Evolutionary conservation across 2,113 vertebrate genomes (phyloP).

Genomic region (Nesoenas mayeri): DNA sequence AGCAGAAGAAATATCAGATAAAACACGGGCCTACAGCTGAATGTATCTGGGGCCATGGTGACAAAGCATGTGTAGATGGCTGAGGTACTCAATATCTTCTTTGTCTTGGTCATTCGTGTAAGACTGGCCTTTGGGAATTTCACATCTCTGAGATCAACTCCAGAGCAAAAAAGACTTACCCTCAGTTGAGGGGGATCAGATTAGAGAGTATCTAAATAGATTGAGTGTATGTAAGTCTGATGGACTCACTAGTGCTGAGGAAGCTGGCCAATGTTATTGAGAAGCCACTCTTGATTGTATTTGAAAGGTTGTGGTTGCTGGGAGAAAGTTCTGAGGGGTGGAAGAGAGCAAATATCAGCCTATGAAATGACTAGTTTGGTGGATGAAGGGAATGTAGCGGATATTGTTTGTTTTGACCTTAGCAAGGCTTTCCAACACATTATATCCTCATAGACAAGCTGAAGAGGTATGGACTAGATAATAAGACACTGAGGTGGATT

Average conservation of each 20-base stretch:
- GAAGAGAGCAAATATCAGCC: neutral
- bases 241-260: neutral
- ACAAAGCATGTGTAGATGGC: neutral
- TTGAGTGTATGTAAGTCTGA: neutral
- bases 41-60: neutral
- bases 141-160: neutral
- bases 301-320: neutral
- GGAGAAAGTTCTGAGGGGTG: neutral
- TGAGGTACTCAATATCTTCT: neutral
- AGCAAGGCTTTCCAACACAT: neutral
- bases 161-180: neutral
- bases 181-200: rapidly evolving
- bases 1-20: neutral
- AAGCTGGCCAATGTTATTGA: neutral
- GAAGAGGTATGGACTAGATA: neutral
- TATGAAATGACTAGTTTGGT: neutral
- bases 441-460: neutral
- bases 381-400: neutral
- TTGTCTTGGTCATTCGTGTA: neutral
- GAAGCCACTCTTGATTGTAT: neutral
- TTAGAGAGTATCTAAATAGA: neutral
- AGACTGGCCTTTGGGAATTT: neutral
- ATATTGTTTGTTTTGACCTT: neutral
- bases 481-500: neutral
- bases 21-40: neutral